Evolutionary conservation across 2,113 vertebrate species (phyloP).

Genomic region (Anser brachyrhynchus): DNA sequence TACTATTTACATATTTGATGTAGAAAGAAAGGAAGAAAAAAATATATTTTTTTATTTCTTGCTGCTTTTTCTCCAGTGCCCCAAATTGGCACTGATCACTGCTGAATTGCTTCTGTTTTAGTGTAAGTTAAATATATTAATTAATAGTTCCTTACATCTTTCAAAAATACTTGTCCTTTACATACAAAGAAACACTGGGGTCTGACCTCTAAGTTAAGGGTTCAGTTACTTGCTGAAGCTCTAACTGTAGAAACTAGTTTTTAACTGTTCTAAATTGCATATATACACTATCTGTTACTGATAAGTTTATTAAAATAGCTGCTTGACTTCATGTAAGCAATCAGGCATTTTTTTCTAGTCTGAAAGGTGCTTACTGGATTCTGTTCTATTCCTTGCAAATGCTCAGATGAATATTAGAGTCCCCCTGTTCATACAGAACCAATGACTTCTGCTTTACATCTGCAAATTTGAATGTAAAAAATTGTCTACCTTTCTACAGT

Average conservation of each 20-base stretch:
- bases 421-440: neutral
- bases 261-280: neutral
- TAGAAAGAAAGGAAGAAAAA: neutral
- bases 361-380: neutral
- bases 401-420: neutral
- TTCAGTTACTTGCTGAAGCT: neutral
- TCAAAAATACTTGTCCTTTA: neutral
- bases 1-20: neutral
- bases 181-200: neutral
- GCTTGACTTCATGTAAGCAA: neutral
- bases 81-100: rapidly evolving
- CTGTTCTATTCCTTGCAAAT: neutral
- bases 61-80: neutral
- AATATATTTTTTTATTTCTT: neutral
- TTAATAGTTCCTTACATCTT: neutral
- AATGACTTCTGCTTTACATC: neutral
- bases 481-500: neutral
- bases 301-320: neutral
- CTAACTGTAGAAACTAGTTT: neutral
- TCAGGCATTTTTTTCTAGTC: neutral
- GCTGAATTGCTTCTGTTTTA: neutral
- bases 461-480: neutral
- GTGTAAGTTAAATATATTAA: neutral
- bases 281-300: neutral
- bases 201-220: neutral